Evolutionary conservation across 2,797 vertebrate genomes (phyloP), one percentile per base, ranked within the genome.

Genomic region (Rachycentron canadum): DNA sequence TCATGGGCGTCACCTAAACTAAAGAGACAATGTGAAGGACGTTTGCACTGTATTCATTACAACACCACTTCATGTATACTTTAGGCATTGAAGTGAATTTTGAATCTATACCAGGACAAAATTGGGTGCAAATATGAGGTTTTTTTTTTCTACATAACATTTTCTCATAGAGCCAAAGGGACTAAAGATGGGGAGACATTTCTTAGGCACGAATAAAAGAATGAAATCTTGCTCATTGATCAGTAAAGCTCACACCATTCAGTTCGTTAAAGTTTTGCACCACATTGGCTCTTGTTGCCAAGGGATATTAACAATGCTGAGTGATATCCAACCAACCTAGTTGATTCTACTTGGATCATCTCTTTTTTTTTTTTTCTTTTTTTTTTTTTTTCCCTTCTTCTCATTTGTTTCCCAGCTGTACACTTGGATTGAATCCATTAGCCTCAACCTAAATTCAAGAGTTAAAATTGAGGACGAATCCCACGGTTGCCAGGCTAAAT

Each of bases 381-480:
- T n/a, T n/a, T n/a, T n/a, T n/a, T n/a, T n/a, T n/a, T n/a, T n/a
- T n/a, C n/a, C n/a, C n/a, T 56, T 63, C 14, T 60, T 75, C 64
- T 71, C 67, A 73, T 69, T 70, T 82, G 38, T 77, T 80, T 69
- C 70, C 25, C 36, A 32, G 74, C 76, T 60, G 38, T 74, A 55
- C n/a, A 43, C 77, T 79, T 43, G 8, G 50, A 86, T 76, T 79
- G 57, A 83, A 77, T 81, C 81, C 62, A 87, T 90, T 90, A 86
- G 84, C 83, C 76, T 86, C 92, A 91, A 92, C 91, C 92, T 91
- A 92, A 89, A 93, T 94, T 88, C 77, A 90, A 78, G 84, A 90
- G 84, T 93, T 91, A 88, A 89, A 90, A 93, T 92, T 57, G 87
- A 93, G 92, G 90, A 81, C 86, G 43, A 86, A 92, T 93, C 94